A percentile compares a stretch with the other conserved stretches of the same genome.
Evolutionary conservation across 2,113 vertebrate species (phyloP).

Genomic region (Bubalus kerabau): DNA sequence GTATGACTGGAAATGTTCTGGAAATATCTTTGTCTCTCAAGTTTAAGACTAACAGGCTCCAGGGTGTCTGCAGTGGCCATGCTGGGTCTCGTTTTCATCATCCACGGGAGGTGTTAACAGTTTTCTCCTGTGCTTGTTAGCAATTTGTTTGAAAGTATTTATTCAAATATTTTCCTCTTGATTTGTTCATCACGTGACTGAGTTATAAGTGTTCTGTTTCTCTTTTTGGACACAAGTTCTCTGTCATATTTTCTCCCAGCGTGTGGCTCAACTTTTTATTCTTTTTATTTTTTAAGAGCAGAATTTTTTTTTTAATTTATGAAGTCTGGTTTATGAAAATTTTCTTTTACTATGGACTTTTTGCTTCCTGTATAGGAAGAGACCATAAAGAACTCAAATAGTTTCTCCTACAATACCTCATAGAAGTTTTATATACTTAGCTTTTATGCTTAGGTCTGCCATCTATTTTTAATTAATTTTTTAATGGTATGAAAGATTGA

Average conservation of each 20-base stretch:
- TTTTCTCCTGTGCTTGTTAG: not conserved
- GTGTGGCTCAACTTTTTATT: not conserved
- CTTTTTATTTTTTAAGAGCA: not conserved
- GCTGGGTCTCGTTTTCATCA: rapidly evolving
- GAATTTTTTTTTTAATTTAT: not conserved
- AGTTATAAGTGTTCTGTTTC: rapidly evolving
- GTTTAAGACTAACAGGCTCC: rapidly evolving
- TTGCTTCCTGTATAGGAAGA: not conserved
- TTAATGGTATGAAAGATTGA: too few relatives aligned
- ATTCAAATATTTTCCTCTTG: not conserved
- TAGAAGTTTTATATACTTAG: too few relatives aligned
- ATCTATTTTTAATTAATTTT: not conserved
- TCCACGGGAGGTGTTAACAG: rapidly evolving
- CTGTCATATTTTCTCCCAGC: not conserved
- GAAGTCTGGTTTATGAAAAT: not conserved
- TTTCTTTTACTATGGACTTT: not conserved
- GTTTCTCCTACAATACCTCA: not conserved
- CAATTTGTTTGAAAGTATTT: not conserved
- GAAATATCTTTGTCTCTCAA: not conserved
- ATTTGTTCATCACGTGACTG: not conserved
- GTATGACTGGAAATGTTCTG: rapidly evolving
- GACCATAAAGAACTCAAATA: too few relatives aligned
- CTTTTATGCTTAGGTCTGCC: not conserved
- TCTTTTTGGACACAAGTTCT: not conserved
- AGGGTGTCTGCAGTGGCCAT: rapidly evolving